Percentiles rank a stretch among this genome's conserved stretches.
phyloP scores from a whole-genome alignment of 2,888 invertebrate genomes.

The Ellobium chinense region DNA sequence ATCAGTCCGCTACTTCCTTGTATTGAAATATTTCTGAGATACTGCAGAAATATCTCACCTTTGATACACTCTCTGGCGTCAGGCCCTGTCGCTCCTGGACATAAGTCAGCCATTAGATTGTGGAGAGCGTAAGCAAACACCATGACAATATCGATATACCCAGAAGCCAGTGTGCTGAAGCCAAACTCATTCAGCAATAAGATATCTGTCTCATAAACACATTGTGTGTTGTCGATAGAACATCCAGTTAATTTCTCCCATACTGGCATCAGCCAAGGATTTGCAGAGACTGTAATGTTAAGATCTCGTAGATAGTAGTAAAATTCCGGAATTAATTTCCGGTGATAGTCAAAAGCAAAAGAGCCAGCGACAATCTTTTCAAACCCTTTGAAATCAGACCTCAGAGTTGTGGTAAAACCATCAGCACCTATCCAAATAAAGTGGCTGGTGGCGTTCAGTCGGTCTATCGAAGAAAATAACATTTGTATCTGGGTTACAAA shows the following conservation, averaged over 20 bases:
- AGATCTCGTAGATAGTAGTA: slow-evolving; percentile 58
- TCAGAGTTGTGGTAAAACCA: slow-evolving; percentile 48
- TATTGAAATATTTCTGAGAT: slow-evolving; percentile 35
- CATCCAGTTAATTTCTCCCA: slow-evolving; percentile 54
- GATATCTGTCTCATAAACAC: not conserved
- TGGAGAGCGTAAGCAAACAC: slow-evolving; percentile 39
- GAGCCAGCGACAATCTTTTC: slow-evolving; percentile 57
- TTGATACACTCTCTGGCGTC: slow-evolving; percentile 34
- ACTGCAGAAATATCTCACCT: slow-evolving; percentile 13
- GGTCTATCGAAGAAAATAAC: slow-evolving; percentile 52
- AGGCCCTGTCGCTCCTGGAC: not conserved
- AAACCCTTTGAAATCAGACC: slow-evolving; percentile 47
- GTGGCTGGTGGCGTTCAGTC: slow-evolving; percentile 42
- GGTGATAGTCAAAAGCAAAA: slow-evolving; percentile 53
- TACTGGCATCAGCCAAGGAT: slow-evolving; percentile 65
- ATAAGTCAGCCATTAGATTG: not conserved
- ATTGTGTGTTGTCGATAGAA: slow-evolving; percentile 41
- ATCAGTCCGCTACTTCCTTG: slow-evolving; percentile 31
- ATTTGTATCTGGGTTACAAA: slow-evolving; percentile 37
- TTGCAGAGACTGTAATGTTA: slow-evolving; percentile 45
- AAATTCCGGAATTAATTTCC: slow-evolving; percentile 47
- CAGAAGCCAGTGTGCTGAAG: not conserved
- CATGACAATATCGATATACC: slow-evolving; percentile 15
- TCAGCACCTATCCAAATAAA: slow-evolving; percentile 68
- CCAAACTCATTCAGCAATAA: not conserved